phyloP scores from a whole-genome alignment of 2,888 invertebrate genomes.

The Heterodera filipjevi region DNA sequence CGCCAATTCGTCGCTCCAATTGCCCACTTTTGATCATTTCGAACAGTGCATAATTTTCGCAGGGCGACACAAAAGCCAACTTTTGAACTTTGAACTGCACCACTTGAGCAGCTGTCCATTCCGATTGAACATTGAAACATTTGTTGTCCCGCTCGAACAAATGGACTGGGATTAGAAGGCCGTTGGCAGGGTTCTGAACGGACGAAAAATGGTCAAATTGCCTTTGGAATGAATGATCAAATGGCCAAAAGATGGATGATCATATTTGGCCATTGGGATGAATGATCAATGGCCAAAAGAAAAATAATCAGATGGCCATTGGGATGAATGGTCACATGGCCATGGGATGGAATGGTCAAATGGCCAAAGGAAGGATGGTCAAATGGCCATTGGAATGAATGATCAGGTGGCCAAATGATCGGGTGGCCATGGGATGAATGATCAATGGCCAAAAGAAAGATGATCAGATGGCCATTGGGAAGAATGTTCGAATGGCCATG shows the following conservation, averaged over 20 bases:
- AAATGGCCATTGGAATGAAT: too few species aligned
- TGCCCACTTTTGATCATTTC: conserved; percentile 47
- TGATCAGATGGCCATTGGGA: too few species aligned
- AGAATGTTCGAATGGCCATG: too few species aligned
- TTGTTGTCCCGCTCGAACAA: conserved; percentile 60
- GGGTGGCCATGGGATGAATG: too few species aligned
- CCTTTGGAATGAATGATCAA: neutral
- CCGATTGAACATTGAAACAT: conserved; percentile 59
- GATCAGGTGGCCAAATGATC: too few species aligned
- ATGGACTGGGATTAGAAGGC: conserved; percentile 59
- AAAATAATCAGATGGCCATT: too few species aligned
- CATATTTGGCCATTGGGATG: too few species aligned
- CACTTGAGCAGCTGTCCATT: conserved; percentile 46
- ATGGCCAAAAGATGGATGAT: too few species aligned
- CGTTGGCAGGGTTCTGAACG: conserved; percentile 43
- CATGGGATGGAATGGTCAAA: neutral
- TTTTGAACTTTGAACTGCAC: conserved; percentile 44
- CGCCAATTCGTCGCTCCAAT: conserved; percentile 42
- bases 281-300: neutral
- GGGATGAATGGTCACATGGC: neutral
- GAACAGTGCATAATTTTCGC: conserved; percentile 52
- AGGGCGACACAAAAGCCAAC: conserved; percentile 31
- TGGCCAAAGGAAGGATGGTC: too few species aligned
- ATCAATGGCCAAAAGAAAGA: neutral
- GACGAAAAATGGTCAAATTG: neutral